Evolutionary conservation across 2,797 vertebrate species (phyloP).

Genomic region (Chromis chromis): DNA sequence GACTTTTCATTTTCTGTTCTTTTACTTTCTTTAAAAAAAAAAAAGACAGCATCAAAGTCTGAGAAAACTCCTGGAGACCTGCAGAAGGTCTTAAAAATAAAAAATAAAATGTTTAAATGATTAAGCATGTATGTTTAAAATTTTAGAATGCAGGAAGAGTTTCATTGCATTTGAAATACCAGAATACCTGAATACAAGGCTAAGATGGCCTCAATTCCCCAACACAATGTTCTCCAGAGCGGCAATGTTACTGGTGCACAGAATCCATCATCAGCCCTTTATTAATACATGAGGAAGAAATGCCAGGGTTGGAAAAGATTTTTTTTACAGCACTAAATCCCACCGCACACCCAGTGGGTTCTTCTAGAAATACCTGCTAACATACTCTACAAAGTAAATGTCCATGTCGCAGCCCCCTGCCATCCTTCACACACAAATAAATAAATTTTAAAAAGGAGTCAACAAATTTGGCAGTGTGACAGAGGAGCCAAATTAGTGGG

Average conservation of each 20-base stretch:
- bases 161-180: conserved; percentile 6
- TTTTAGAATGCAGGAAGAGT: neutral
- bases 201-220: conserved; percentile 11
- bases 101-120: neutral
- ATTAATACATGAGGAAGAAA: conserved; percentile 61
- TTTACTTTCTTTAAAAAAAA: neutral
- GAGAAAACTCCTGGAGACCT: neutral
- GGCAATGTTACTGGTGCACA: conserved; percentile 33
- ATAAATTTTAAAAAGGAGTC: conserved; percentile 9
- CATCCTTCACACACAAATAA: neutral
- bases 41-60: neutral
- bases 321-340: conserved; percentile 20
- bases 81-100: too few species aligned
- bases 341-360: conserved; percentile 8
- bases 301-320: conserved; percentile 25
- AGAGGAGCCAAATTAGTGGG: conserved; percentile 27
- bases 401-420: neutral
- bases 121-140: conserved; percentile 3
- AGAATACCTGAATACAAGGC: conserved; percentile 19
- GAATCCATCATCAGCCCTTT: conserved; percentile 44
- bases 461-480: conserved; percentile 31
- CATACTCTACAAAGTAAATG: neutral
- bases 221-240: conserved; percentile 33
- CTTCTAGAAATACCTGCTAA: conserved; percentile 27
- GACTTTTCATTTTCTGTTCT: neutral